phyloP scores from a whole-genome alignment of 2,797 vertebrate species.

The Salmo trutta region DNA sequence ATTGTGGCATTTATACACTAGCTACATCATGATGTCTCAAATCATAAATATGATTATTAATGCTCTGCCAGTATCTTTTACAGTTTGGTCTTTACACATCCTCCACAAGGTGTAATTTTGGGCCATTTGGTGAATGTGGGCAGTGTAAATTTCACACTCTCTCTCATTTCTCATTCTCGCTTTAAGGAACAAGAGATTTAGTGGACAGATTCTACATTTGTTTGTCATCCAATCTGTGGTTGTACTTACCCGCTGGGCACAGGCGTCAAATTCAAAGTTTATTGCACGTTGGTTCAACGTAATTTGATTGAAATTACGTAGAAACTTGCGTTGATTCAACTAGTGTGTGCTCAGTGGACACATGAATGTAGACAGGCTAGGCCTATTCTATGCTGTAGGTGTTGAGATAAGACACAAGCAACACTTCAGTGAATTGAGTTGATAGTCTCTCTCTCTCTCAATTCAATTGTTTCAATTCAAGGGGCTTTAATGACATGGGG shows the following conservation, averaged over 20 bases:
- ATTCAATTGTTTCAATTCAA: no score
- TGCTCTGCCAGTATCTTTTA: not conserved
- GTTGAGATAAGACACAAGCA: conserved; percentile 47
- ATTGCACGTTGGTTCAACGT: no score
- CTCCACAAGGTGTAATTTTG: conserved; percentile 62
- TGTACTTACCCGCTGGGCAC: not conserved
- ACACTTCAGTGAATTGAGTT: conserved; percentile 6
- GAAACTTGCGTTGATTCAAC: no score
- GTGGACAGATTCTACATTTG: conserved; percentile 32
- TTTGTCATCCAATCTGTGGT: conserved; percentile 38
- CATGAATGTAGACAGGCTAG: conserved; percentile 41
- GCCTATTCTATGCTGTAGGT: conserved; percentile 37
- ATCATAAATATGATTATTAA: not conserved
- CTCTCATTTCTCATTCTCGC: conserved; percentile 46
- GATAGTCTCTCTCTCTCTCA: conserved; percentile 12
- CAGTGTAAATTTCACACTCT: conserved; percentile 64
- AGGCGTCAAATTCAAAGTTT: no score
- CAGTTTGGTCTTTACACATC: conserved; percentile 50
- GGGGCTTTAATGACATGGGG: no score
- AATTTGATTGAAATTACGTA: no score
- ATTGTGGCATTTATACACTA: not conserved
- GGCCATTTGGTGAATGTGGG: conserved; percentile 78
- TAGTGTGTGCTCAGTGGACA: no score
- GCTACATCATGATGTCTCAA: not conserved
- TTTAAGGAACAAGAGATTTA: conserved; percentile 38